Evolutionary conservation across 64 coral and sea anemone species (phyloP), one percentile per base, ranked within the genome.

Genomic region (Catalaphyllia jardinei): DNA sequence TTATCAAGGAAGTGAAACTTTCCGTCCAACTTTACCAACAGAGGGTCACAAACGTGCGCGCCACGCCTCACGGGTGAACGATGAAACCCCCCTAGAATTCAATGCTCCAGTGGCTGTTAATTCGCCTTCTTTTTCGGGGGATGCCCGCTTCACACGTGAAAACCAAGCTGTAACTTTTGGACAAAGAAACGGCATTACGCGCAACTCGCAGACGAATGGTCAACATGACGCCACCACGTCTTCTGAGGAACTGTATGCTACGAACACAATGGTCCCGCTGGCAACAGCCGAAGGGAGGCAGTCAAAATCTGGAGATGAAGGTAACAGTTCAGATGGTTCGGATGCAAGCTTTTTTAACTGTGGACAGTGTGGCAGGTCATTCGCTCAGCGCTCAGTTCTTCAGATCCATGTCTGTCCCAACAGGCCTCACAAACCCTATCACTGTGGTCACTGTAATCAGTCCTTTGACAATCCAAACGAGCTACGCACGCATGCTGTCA

Each of bases 371-470:
- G 84, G 84, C 12, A 90, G 88, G 57, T 87, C 88, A 62, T 94
- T 94, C 52, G 80, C 88, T n/a, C 93, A 94, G 46, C 88, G 93
- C 62, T 94, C 93, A 18, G 89, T 91, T 13, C 54, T 94, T 46
- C 93, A 94, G 61, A 94, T 94, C 74, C 93, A 94, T 29, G 93
- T 94, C 14, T 94, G 93, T 39, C 93, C 93, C 1, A 85, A 79
- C 19, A 61, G 60, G 75, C 93, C 93, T 18, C 55, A 87, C 42
- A 91, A 94, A 62, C 93, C 93, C 4, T 94, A 94, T 76, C 93
- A 94, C 72, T 94, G 93, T 69, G 93, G 93, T 1, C 89, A 94
- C 27, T 94, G 93, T 42, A 29, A 61, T 16, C 82, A 91, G 35
- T 87, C 87, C 0, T 94, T 94, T 87, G 75, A 83, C 17, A 28